Evolutionary conservation across 2,888 invertebrate species (phyloP).

Genomic region (Caenorhabditis panamensis): DNA sequence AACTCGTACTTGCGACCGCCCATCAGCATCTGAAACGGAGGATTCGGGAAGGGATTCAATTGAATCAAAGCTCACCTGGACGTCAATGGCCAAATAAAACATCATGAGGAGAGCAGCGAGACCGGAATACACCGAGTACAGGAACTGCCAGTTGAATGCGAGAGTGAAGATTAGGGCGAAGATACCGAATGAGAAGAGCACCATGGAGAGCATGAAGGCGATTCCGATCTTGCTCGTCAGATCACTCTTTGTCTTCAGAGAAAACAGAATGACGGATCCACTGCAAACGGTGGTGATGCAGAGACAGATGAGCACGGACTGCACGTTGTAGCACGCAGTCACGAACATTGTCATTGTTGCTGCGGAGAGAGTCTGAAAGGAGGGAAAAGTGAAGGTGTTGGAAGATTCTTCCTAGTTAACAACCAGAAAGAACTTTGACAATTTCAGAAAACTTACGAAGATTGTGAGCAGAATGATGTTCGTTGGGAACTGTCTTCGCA

Average conservation of each 20-base stretch:
- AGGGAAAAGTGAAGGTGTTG: background rate
- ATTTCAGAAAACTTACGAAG: conserved; percentile 67
- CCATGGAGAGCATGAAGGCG: conserved; percentile 83
- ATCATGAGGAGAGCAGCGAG: conserved; percentile 84
- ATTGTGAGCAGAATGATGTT: conserved; percentile 82
- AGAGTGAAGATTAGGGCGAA: conserved; percentile 80
- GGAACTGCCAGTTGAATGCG: conserved; percentile 57
- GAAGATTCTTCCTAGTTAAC: background rate
- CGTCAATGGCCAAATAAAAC: conserved; percentile 85
- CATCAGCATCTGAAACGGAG: conserved; percentile 84
- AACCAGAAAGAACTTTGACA: no score
- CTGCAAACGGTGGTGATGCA: conserved; percentile 76
- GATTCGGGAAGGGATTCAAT: background rate
- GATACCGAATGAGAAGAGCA: conserved; percentile 84
- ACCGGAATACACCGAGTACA: conserved; percentile 83
- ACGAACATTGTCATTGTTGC: conserved; percentile 76
- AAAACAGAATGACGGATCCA: conserved; percentile 75
- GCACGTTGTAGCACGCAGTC: conserved; percentile 72
- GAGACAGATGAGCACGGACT: conserved; percentile 72
- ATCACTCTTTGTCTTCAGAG: conserved; percentile 78
- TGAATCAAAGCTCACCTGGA: conserved; percentile 81
- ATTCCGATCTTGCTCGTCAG: conserved; percentile 82
- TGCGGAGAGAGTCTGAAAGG: conserved; percentile 70
- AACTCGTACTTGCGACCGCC: conserved; percentile 85
- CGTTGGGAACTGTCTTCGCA: conserved; percentile 82